Evolutionary conservation across 1,140 invertebrate species (phyloP), one percentile per base, ranked within the genome.

Genomic region (Drosophila biarmipes): DNA sequence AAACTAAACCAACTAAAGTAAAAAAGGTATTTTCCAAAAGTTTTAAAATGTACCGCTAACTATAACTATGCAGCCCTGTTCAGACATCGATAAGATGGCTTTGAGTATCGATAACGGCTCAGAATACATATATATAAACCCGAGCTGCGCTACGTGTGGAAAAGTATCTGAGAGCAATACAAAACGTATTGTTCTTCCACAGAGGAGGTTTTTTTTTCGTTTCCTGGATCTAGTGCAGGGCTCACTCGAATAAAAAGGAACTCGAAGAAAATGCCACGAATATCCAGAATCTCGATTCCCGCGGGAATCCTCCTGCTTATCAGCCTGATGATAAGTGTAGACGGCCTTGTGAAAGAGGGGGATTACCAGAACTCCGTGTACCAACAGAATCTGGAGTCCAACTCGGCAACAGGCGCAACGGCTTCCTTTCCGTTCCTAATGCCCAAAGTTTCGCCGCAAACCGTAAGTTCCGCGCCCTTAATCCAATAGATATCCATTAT

Each of bases 361-460:
- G 24, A 42, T 17, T 56, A 62, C 45, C 80, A 45, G 58, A 73
- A 58, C n/a, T 53, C 75, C 40, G 52, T 56, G 3, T 38, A 72
- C 31, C 59, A 61, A 31, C 43, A 51, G 37, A 63, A 63, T 63
- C 45, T 67, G n/a, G 55, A 77, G n/a, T 56, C 24, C 24, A 77
- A 76, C 51, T 56, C 74, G 34, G 68, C 55, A 46, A 68, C 68
- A 43, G 78, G 80, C 38, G 19, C 37, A n/a, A 64, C 29, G n/a
- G 86, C 86, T 58, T 94, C 93, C 52, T 96, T 94, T 90, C 92
- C 95, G 14, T 92, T 96, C 57, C 87, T 95, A 8, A 96, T 96
- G 95, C 95, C 95, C 67, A 94, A 95, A 91, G 95, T 96, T 34
- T 93, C 93, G 51, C 95, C 95, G 37, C 93, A 94, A 77, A 93